phyloP scores from a whole-genome alignment of 2,888 invertebrate species.

The Troides helena region DNA sequence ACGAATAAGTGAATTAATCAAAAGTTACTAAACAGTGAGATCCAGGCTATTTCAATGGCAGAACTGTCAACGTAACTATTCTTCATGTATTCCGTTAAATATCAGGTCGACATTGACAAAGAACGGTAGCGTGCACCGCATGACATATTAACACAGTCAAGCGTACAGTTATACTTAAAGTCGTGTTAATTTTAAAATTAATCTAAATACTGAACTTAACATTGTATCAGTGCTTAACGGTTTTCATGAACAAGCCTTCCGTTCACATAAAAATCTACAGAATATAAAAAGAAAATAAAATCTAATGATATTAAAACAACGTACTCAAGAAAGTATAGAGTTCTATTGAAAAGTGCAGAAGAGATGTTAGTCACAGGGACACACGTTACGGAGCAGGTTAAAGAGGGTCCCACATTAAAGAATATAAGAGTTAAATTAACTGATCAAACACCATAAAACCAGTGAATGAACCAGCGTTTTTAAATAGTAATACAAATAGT shows the following conservation, averaged over 20 bases:
- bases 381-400: slow-evolving; percentile 62
- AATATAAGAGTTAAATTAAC: slow-evolving; percentile 53
- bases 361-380: slow-evolving; percentile 76
- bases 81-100: slow-evolving; percentile 55
- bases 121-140: slow-evolving; percentile 42
- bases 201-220: neutral
- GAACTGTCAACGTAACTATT: neutral
- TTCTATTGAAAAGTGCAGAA: slow-evolving; percentile 56
- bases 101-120: slow-evolving; percentile 60
- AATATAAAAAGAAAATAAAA: slow-evolving; percentile 12
- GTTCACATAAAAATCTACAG: slow-evolving; percentile 6
- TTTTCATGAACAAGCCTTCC: neutral
- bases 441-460: slow-evolving; percentile 58
- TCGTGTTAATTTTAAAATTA: slow-evolving; percentile 17
- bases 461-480: slow-evolving; percentile 60
- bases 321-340: neutral
- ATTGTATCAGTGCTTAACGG: slow-evolving; percentile 1
- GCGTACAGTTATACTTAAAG: slow-evolving; percentile 51
- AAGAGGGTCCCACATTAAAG: slow-evolving; percentile 43
- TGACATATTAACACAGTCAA: slow-evolving; percentile 38
- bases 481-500: slow-evolving; percentile 42
- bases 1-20: neutral
- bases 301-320: slow-evolving; percentile 2
- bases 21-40: neutral
- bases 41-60: neutral